Percentiles rank a stretch among this genome's conserved stretches.
Conservation (phyloP, 2,113 vertebrate genomes). For the Oncorhynchus tshawytscha region DNA sequence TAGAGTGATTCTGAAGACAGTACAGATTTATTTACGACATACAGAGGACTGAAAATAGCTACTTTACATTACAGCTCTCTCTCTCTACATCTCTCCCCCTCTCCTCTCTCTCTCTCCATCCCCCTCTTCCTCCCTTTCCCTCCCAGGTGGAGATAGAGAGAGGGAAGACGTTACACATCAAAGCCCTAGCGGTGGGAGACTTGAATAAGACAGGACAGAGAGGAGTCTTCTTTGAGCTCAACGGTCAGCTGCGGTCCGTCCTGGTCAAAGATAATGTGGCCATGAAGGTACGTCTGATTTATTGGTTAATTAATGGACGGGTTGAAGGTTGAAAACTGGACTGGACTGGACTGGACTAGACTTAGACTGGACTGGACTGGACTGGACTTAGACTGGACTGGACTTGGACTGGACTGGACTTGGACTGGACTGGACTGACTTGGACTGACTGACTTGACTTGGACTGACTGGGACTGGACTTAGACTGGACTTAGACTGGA, state of each 20-base stretch:
- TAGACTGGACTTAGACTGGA: too few relatives aligned
- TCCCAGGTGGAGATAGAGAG: slow-evolving; percentile 81
- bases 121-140: neutral
- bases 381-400: too few relatives aligned
- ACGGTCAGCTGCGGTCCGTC: slow-evolving; percentile 89
- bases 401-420: too few relatives aligned
- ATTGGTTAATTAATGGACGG: too few relatives aligned
- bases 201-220: slow-evolving; percentile 87
- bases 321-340: too few relatives aligned
- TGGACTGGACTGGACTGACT: too few relatives aligned
- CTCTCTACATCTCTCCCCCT: neutral
- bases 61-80: neutral
- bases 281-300: slow-evolving; percentile 79
- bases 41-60: too few relatives aligned
- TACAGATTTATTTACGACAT: too few relatives aligned
- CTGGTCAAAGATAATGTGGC: slow-evolving; percentile 88
- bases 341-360: too few relatives aligned
- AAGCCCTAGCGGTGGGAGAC: slow-evolving; percentile 87
- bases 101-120: neutral
- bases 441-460: too few relatives aligned
- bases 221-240: slow-evolving; percentile 93
- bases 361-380: accelerated
- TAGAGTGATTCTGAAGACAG: too few relatives aligned
- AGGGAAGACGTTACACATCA: slow-evolving; percentile 90
- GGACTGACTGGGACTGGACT: too few relatives aligned